A percentile compares a stretch with the other conserved stretches of the same genome.
Conservation (phyloP, 2,797 vertebrate genomes). For the Cirrhinus molitorella region DNA sequence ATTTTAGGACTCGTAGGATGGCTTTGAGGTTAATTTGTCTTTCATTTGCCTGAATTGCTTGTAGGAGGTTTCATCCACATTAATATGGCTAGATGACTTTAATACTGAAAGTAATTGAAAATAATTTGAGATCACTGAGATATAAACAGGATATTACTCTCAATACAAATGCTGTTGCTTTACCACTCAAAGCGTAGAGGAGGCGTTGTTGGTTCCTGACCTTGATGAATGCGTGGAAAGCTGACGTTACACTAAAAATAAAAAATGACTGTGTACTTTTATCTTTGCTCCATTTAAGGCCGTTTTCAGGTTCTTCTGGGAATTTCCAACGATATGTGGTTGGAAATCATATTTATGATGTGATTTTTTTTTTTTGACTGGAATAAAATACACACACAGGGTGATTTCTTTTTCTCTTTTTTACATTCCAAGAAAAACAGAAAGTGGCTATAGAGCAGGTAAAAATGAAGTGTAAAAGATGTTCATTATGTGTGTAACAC, state of each 20-base stretch:
- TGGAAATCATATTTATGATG: not conserved
- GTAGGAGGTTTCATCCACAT: constrained; percentile 68
- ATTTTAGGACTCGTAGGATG: constrained; percentile 62
- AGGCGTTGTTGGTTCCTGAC: constrained; percentile 55
- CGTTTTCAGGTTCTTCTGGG: not conserved
- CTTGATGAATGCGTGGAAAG: constrained; percentile 51
- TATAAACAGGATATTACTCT: constrained; percentile 74
- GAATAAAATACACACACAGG: too few relatives aligned
- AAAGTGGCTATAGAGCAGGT: not conserved
- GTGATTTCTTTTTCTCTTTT: not conserved
- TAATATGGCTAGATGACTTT: constrained; percentile 63
- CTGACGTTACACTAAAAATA: constrained; percentile 25
- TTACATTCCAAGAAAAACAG: not conserved
- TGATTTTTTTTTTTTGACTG: not conserved
- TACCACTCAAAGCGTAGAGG: constrained; percentile 41
- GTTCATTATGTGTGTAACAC: not conserved
- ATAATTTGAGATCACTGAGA: constrained; percentile 71
- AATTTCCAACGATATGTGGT: not conserved
- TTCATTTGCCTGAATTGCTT: constrained; percentile 58
- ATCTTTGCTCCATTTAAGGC: not conserved
- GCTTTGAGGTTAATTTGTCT: constrained; percentile 66
- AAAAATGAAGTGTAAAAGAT: not conserved
- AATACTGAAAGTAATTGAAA: constrained; percentile 69
- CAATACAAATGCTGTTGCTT: constrained; percentile 62
- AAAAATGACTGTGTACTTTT: not conserved